Base-by-base conservation (phyloP, 2,797 vertebrate species). In the Poecile montanus region DNA sequence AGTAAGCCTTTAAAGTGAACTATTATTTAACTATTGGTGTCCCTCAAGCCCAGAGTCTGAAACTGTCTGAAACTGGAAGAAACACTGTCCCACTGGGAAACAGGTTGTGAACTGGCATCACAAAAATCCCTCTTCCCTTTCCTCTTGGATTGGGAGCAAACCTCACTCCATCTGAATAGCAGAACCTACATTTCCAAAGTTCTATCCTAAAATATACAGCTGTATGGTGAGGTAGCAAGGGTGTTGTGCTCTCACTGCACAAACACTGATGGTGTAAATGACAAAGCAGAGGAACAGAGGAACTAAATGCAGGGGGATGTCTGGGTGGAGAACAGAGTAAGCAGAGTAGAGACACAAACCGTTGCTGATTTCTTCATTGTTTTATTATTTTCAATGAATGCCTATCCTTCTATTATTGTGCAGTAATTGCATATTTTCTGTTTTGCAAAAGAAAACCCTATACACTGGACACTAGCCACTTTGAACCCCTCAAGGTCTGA, bases 231-330 rank as follows among this genome's bases (percentile, higher is more conserved):
- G 29, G 34, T 23, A 58, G 17, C 4, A 57, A 83, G 7, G 12
- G 7, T 18, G 8, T 23, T 42, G 9, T 36, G 32, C 32, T 56
- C 27, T 40, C 20, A 21, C 16, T n/a, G 26, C 7, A 26, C 17
- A 42, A 47, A 45, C 23, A 66, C 20, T 36, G 27, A 19, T 1
- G 2, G 22, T 38, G 6, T 22, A 50, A 67, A 27, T 6, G 18
- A 8, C 38, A 83, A 45, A 76, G 29, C 29, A 34, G 56, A 79
- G 12, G 40, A 63, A 50, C 4, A 77, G 13, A 36, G 10, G 11
- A 63, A 67, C 7, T 3, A 4, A 12, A 18, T 14, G 7, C 23
- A 57, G 7, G 5, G 11, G 6, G 1, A 10, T 4, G 21, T 9
- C 26, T 62, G 16, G 3, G 9, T 29, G 62, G 10, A 71, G 30